These are phyloP conservation scores for Anthopleura sola DNA, from an alignment of 64 coral and sea anemone species.

Conservation along the genomic window DNA sequence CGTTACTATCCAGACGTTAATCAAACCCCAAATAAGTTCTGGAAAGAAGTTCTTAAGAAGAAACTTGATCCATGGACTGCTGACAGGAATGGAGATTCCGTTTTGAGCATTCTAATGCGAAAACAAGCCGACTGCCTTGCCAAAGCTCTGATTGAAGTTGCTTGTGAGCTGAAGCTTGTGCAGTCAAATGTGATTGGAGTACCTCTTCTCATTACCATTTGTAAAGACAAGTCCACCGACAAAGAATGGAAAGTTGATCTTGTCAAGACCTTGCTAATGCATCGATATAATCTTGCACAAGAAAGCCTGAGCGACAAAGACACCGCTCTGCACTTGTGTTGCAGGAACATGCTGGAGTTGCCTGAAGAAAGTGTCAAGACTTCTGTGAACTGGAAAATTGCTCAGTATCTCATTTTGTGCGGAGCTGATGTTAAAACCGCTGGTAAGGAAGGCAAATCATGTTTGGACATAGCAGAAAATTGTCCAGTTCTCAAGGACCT, in stretches of 20 bases:
- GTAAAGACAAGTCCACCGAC: background rate
- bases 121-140: background rate
- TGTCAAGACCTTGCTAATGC: background rate
- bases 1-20: background rate
- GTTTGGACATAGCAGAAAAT: background rate
- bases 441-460: background rate
- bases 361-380: background rate
- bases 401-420: background rate
- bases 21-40: background rate
- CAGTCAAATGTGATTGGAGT: background rate
- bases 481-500: background rate
- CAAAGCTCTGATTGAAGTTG: background rate
- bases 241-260: background rate
- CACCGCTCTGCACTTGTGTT: background rate
- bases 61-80: background rate
- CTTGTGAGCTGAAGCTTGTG: background rate
- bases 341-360: background rate
- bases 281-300: background rate
- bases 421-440: background rate
- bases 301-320: background rate
- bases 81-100: background rate
- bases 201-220: background rate
- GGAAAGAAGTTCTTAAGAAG: background rate
- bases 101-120: background rate
- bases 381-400: background rate